Conservation (phyloP, 2,113 vertebrate species). For the Mohoua ochrocephala region DNA sequence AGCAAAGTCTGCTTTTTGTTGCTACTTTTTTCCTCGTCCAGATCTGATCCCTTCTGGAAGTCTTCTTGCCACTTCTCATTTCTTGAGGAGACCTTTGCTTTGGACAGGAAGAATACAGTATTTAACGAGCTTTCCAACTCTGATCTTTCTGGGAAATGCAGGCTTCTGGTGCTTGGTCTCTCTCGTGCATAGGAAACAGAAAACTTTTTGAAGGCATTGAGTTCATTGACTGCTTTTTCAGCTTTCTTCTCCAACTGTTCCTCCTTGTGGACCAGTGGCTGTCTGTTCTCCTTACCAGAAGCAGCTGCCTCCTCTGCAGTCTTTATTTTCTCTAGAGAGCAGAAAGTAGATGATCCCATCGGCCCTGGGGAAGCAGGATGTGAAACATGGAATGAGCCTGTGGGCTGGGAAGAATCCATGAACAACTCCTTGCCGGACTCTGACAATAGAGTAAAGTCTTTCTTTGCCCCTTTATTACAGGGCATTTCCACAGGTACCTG, state of each 20-base stretch:
- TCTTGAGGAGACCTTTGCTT: slow-evolving; percentile 7
- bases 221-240: slow-evolving; percentile 31
- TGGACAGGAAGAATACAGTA: slow-evolving; percentile 10
- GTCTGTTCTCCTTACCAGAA: neutral
- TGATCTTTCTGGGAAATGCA: slow-evolving; percentile 65
- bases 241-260: neutral
- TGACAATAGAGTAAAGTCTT: neutral
- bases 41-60: slow-evolving; percentile 13
- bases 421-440: neutral
- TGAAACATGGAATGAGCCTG: neutral
- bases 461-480: neutral
- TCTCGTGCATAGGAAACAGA: slow-evolving; percentile 71
- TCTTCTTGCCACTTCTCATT: slow-evolving; percentile 60
- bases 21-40: neutral
- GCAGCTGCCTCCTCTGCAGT: neutral
- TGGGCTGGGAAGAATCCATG: slow-evolving; percentile 47
- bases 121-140: slow-evolving; percentile 1
- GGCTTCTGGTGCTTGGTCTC: slow-evolving; percentile 71
- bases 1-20: neutral
- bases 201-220: slow-evolving; percentile 65
- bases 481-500: neutral
- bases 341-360: neutral
- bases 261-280: neutral
- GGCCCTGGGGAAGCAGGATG: neutral
- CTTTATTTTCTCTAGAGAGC: neutral